Conservation (phyloP, 1,140 invertebrate genomes). For the Heliconius nattereri region DNA sequence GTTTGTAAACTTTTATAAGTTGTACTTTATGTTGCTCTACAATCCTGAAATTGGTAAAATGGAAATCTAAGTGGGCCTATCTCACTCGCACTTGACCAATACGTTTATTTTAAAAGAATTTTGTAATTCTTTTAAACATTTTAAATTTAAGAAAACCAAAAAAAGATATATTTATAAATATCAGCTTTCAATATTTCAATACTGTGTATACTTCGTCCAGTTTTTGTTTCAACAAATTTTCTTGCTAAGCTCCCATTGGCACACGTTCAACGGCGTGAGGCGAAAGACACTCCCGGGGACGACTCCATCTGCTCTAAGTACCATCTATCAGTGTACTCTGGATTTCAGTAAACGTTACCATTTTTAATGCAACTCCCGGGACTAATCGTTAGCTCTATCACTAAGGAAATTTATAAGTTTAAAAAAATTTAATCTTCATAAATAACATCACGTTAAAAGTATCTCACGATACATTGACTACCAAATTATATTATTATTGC, state of each 20-base stretch:
- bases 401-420: slow-evolving; percentile 30
- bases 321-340: slow-evolving; percentile 70
- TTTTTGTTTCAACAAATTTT: slow-evolving; percentile 58
- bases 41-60: too few species aligned
- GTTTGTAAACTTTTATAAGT: too few species aligned
- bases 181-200: neutral
- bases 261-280: slow-evolving; percentile 69
- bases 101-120: too few species aligned
- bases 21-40: too few species aligned
- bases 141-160: neutral
- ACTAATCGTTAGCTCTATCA: slow-evolving; percentile 51
- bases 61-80: too few species aligned
- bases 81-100: too few species aligned
- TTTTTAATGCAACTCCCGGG: slow-evolving; percentile 64
- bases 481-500: too few species aligned
- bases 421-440: neutral
- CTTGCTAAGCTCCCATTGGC: slow-evolving; percentile 63
- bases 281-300: slow-evolving; percentile 69
- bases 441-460: neutral
- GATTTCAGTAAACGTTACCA: slow-evolving; percentile 61
- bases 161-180: neutral
- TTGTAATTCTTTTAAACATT: too few species aligned
- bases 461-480: too few species aligned
- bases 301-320: slow-evolving; percentile 70
- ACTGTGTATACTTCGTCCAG: slow-evolving; percentile 12